Evolutionary conservation across 2,113 vertebrate genomes (phyloP).

Genomic region (Entelurus aequoreus): DNA sequence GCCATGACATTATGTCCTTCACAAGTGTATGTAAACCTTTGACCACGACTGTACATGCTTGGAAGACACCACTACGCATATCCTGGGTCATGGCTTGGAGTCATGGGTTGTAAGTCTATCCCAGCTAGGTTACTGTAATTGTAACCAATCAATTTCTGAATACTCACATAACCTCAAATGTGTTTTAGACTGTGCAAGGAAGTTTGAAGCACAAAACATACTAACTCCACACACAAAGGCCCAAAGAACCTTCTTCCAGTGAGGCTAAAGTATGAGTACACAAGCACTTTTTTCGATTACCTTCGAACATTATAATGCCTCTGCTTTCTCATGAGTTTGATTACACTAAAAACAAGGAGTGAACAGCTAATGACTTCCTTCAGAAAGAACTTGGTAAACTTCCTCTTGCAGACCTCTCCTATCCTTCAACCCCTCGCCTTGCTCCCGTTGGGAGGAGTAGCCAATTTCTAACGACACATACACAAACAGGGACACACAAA

Average conservation of each 20-base stretch:
- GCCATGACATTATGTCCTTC: no score
- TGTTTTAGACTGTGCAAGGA: no score
- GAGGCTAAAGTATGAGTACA: not conserved
- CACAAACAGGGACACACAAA: conserved; percentile 32
- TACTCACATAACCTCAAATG: no score
- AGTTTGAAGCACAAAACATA: no score
- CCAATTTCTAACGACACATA: conserved; percentile 40
- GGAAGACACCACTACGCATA: not conserved
- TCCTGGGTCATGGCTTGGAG: not conserved
- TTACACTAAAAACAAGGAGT: conserved; percentile 53
- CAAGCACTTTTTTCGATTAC: not conserved
- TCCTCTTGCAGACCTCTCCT: conserved; percentile 44
- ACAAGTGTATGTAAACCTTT: no score
- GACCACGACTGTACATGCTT: no score
- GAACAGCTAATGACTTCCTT: conserved; percentile 40
- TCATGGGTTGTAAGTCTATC: not conserved
- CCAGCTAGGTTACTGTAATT: not conserved
- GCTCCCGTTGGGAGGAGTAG: conserved; percentile 55
- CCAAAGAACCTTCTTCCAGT: not conserved
- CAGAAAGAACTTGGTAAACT: conserved; percentile 46
- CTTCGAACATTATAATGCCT: conserved; percentile 9
- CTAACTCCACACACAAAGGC: not conserved
- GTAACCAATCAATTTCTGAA: not conserved
- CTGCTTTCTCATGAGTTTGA: conserved; percentile 64
- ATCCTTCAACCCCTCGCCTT: conserved; percentile 43